Percentiles rank a stretch among this genome's conserved stretches.
These are phyloP conservation scores for Hedya salicella DNA, from an alignment of 2,888 invertebrate species.

Conservation along the genomic window DNA sequence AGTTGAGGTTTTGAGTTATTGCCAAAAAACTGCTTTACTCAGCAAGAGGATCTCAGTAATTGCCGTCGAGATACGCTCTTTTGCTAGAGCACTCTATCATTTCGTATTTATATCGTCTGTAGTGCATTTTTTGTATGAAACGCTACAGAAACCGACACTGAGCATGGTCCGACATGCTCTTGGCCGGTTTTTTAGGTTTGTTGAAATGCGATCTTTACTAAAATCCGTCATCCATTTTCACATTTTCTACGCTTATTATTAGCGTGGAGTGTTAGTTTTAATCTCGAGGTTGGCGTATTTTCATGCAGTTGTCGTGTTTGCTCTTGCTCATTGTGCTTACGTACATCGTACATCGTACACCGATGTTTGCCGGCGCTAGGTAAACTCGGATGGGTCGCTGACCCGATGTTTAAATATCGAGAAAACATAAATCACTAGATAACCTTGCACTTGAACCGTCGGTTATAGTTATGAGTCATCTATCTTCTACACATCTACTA, in stretches of 20 bases:
- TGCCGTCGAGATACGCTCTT: too few relatives aligned
- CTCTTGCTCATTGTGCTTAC: neutral
- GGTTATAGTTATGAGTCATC: slow-evolving; percentile 1
- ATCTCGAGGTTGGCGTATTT: slow-evolving; percentile 7
- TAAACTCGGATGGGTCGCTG: slow-evolving; percentile 8
- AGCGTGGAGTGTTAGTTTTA: slow-evolving; percentile 7
- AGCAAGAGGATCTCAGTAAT: too few relatives aligned
- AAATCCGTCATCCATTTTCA: neutral
- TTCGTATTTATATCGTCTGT: too few relatives aligned
- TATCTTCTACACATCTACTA: too few relatives aligned
- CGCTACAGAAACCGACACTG: too few relatives aligned
- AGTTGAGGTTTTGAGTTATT: too few relatives aligned
- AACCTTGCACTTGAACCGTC: slow-evolving; percentile 13
- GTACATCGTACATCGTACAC: neutral
- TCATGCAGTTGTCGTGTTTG: slow-evolving; percentile 26
- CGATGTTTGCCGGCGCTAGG: slow-evolving; percentile 9
- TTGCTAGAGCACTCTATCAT: too few relatives aligned
- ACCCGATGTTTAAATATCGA: neutral
- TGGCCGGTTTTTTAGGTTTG: too few relatives aligned
- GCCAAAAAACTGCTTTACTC: too few relatives aligned
- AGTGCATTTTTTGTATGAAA: too few relatives aligned
- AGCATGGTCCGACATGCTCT: too few relatives aligned
- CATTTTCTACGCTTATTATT: slow-evolving; percentile 11
- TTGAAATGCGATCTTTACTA: too few relatives aligned
- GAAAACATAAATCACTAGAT: neutral